Percentiles rank a stretch among this genome's conserved stretches.
Conservation (phyloP, 2,888 invertebrate genomes). For the Tipula unca region DNA sequence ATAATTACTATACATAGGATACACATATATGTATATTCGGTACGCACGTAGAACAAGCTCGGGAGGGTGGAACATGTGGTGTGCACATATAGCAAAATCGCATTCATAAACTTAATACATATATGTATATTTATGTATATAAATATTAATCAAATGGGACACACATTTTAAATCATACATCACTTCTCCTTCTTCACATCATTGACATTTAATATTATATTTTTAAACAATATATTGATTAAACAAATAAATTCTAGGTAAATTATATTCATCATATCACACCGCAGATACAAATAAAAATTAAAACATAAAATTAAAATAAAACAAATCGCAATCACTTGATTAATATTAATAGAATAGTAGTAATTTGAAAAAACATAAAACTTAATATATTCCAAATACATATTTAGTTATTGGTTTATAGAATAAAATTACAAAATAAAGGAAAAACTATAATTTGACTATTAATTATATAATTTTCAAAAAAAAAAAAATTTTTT, state of each 20-base stretch:
- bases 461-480: background rate
- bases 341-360: background rate
- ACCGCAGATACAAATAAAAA: background rate
- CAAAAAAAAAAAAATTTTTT: background rate
- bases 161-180: background rate
- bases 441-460: slow-evolving; percentile 14
- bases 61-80: background rate
- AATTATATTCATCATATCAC: background rate
- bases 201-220: background rate
- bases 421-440: too few relatives aligned
- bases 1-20: background rate
- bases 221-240: background rate
- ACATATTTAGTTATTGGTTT: background rate
- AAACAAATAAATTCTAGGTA: background rate
- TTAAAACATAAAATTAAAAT: background rate
- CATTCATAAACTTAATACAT: background rate
- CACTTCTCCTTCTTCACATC: background rate
- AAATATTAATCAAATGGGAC: background rate
- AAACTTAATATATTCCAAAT: background rate
- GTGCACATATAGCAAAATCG: background rate
- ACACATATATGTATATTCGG: background rate
- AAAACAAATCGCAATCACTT: background rate
- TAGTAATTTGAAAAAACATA: background rate
- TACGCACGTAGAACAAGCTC: background rate
- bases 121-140: too few relatives aligned